Evolutionary conservation across 2,888 invertebrate species (phyloP).

Genomic region (Melikaiella ostensackeni): DNA sequence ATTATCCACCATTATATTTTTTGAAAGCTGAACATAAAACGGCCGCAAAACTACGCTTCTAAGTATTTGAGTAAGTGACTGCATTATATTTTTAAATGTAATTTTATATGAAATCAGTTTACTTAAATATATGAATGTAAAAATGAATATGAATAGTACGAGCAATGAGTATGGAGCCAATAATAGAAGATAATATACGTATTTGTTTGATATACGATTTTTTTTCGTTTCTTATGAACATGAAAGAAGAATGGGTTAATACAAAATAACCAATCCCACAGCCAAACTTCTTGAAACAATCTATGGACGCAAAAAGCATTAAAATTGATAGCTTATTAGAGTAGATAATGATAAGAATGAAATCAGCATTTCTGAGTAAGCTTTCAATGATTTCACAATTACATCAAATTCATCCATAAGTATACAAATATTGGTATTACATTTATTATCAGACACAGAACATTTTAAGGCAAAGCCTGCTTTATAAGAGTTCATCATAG

Average conservation of each 20-base stretch:
- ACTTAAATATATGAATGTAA: too few species aligned
- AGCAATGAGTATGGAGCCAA: too few species aligned
- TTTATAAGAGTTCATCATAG: not conserved
- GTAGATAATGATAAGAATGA: not conserved
- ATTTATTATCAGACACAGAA: not conserved
- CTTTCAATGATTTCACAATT: not conserved
- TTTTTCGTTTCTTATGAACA: not conserved
- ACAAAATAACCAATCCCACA: not conserved
- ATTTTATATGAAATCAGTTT: not conserved
- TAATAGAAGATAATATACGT: too few species aligned
- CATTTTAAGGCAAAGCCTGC: not conserved
- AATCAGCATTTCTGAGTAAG: too few species aligned
- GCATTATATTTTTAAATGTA: not conserved
- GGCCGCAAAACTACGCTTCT: not conserved
- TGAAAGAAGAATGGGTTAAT: not conserved
- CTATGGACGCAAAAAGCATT: conserved; percentile 2
- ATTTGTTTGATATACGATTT: too few species aligned
- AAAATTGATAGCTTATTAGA: not conserved
- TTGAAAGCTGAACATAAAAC: not conserved
- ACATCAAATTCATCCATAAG: not conserved
- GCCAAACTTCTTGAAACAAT: not conserved
- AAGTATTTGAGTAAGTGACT: not conserved
- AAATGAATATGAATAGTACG: too few species aligned
- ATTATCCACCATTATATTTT: not conserved
- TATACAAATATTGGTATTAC: not conserved